A percentile compares a stretch with the other conserved stretches of the same genome.
Evolutionary conservation across 2,797 vertebrate species (phyloP).

Genomic region (Parauchenoglanis ngamensis): DNA sequence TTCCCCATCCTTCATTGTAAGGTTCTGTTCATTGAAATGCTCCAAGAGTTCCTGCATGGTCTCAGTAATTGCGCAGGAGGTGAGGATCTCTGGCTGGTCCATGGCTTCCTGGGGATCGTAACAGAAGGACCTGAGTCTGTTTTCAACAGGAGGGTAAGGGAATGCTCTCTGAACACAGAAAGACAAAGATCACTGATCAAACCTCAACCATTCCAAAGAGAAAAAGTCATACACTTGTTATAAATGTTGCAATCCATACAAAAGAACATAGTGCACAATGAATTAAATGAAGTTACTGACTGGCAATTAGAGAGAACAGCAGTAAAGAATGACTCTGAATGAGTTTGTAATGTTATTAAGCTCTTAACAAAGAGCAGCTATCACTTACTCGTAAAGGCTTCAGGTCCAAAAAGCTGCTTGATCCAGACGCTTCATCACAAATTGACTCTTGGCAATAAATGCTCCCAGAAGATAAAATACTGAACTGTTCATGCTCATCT

Average conservation of each 20-base stretch:
- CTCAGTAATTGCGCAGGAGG: slow-evolving; percentile 51
- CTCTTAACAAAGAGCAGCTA: neutral
- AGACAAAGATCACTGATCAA: neutral
- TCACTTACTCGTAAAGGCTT: slow-evolving; percentile 56
- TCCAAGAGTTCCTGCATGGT: slow-evolving; percentile 36
- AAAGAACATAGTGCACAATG: neutral
- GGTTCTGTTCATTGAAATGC: slow-evolving; percentile 42
- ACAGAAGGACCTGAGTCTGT: slow-evolving; percentile 27
- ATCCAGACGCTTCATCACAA: slow-evolving; percentile 9
- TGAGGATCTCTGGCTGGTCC: slow-evolving; percentile 61
- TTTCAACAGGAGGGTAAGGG: slow-evolving; percentile 31
- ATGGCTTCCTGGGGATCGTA: slow-evolving; percentile 35
- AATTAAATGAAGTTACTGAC: neutral
- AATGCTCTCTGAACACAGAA: slow-evolving; percentile 47
- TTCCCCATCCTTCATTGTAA: neutral
- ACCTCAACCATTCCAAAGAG: neutral
- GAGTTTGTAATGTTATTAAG: neutral
- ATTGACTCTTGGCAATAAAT: slow-evolving; percentile 34
- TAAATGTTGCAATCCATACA: neutral
- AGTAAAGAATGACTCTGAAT: neutral
- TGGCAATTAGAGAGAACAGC: neutral
- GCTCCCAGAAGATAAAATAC: slow-evolving; percentile 22
- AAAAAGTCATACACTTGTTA: neutral
- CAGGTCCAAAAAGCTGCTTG: slow-evolving; percentile 46
- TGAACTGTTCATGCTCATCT: slow-evolving; percentile 35